Evolutionary conservation across 2,113 vertebrate genomes (phyloP), one percentile per base, ranked within the genome.

Genomic region (Grus americana): DNA sequence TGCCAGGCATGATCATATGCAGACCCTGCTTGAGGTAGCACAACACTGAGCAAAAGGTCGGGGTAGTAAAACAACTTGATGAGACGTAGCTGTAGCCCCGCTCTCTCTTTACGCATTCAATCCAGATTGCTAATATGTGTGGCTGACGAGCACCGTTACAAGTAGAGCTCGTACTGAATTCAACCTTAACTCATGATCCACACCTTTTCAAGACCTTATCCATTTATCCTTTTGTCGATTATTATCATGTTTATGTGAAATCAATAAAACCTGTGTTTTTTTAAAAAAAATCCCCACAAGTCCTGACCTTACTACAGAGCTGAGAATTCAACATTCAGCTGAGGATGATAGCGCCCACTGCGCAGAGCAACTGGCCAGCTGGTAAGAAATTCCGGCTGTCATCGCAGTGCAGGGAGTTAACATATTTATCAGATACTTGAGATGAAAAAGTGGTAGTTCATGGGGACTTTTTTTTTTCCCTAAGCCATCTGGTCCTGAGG

Each of bases 401-500:
- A 94, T 93, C 76, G 1, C 88, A 90, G 61, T 12, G 10, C 57
- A 92, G 88, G 92, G 95, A 97, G 95, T 88, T 97, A 98, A 97
- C 96, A 96, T 98, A 97, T 98, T 98, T 98, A 97, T 98, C 97
- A 97, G 97, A 98, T 96, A 98, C 96, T 98, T 98, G 93, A 98
- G 96, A 98, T 97, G 97, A 97, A 98, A 98, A 98, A 97, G 62
- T 93, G 79, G 87, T 96, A 96, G 97, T 97, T 98, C 96, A 96
- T 92, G 84, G 87, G 79, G 95, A 96, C 36, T 36, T 83, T 86
- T 97, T 96, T 90, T 93, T 88, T 92, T 79, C 92, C 88, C 95
- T 94, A 85, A 97, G 95, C 98, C 97, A 98, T 98, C 97, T 98
- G 98, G 97, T 98, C 98, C 95, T 98, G 96, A 98, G 97, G 97